Percentiles rank a stretch among this genome's conserved stretches.
These are phyloP conservation scores for Stegastes partitus DNA, from an alignment of 2,113 vertebrate species.

Conservation along the genomic window DNA sequence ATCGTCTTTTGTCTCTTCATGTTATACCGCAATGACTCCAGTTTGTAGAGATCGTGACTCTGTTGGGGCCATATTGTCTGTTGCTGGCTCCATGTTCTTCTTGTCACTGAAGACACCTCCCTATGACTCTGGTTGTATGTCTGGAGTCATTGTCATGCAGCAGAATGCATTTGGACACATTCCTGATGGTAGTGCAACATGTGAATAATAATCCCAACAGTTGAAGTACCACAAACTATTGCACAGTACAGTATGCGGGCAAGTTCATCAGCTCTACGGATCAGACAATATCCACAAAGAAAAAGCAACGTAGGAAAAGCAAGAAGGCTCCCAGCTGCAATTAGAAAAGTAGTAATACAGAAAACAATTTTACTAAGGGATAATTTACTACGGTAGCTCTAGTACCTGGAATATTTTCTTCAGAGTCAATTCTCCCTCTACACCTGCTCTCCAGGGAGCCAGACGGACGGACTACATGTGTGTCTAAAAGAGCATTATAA, in stretches of 20 bases:
- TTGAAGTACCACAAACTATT: too few species aligned
- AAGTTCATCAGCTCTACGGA: background rate
- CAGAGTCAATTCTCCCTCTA: slow-evolving; percentile 35
- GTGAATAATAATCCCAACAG: background rate
- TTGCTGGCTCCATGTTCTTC: too few species aligned
- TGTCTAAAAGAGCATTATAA: slow-evolving; percentile 48
- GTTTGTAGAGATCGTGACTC: too few species aligned
- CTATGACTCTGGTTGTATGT: too few species aligned
- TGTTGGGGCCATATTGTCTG: too few species aligned
- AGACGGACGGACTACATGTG: slow-evolving; percentile 12
- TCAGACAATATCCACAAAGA: background rate
- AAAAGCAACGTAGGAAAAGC: background rate
- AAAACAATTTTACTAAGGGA: slow-evolving; percentile 5
- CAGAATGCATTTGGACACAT: too few species aligned
- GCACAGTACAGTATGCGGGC: too few species aligned
- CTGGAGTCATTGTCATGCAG: too few species aligned
- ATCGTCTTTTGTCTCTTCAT: too few species aligned
- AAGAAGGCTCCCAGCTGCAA: background rate
- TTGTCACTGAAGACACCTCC: too few species aligned
- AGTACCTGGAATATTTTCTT: slow-evolving; percentile 32
- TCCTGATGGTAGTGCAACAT: too few species aligned
- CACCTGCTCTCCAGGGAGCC: slow-evolving; percentile 45
- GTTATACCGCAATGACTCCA: too few species aligned
- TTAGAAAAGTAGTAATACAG: slow-evolving; percentile 14
- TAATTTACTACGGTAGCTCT: slow-evolving; percentile 2